phyloP scores from a whole-genome alignment of 2,113 vertebrate species.

The Rhinoderma darwinii region DNA sequence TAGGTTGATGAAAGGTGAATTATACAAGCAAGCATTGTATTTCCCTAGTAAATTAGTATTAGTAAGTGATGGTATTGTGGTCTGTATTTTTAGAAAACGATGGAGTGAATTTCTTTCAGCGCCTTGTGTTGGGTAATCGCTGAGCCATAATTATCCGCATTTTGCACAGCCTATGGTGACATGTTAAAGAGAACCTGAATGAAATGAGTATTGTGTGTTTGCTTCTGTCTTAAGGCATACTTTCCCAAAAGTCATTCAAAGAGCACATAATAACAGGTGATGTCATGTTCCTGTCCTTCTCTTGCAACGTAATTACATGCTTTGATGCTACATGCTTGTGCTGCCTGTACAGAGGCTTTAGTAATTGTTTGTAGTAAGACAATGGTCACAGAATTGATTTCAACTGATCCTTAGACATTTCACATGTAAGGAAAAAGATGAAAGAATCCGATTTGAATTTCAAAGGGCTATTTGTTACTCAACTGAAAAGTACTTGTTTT shows the following conservation, averaged over 20 bases:
- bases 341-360: not conserved
- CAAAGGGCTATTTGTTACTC: not conserved
- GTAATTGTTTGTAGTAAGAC: slow-evolving; percentile 24
- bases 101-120: slow-evolving; percentile 24
- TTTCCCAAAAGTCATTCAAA: slow-evolving; percentile 40
- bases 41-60: not conserved
- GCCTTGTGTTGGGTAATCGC: slow-evolving; percentile 7
- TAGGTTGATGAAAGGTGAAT: not conserved
- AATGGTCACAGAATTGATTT: slow-evolving; percentile 24
- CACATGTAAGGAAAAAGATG: not conserved
- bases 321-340: slow-evolving; percentile 10
- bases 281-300: slow-evolving; percentile 46
- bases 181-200: slow-evolving; percentile 42
- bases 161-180: slow-evolving; percentile 30
- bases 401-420: not conserved
- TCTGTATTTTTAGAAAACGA: slow-evolving; percentile 36
- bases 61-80: slow-evolving; percentile 33
- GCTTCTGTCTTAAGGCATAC: slow-evolving; percentile 22
- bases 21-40: not conserved
- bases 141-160: slow-evolving; percentile 44
- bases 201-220: slow-evolving; percentile 48
- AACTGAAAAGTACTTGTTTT: not conserved
- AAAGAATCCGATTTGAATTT: not conserved
- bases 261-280: slow-evolving; percentile 53
- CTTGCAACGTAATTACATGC: slow-evolving; percentile 44